A percentile compares a stretch with the other conserved stretches of the same genome.
These are phyloP conservation scores for Strigamia crassipes DNA, from an alignment of 2,888 invertebrate genomes.

Conservation along the genomic window DNA sequence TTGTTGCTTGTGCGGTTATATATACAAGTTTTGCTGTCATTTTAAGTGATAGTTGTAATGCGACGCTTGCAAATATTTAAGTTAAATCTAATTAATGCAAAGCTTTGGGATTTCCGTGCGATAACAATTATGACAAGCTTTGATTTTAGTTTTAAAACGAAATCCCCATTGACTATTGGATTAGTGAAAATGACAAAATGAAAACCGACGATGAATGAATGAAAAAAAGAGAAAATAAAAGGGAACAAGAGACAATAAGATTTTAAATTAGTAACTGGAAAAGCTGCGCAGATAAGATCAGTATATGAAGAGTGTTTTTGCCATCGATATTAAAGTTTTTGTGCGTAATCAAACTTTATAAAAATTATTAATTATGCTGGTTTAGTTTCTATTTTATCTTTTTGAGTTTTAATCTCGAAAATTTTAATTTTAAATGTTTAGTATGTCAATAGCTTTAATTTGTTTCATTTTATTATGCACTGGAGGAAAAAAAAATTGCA, in stretches of 20 bases:
- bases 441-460: not conserved
- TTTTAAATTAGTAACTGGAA: not conserved
- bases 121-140: slow-evolving; percentile 24
- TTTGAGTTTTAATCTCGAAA: no score
- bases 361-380: no score
- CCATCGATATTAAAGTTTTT: no score
- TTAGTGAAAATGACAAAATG: slow-evolving; percentile 1
- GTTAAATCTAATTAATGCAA: slow-evolving; percentile 22
- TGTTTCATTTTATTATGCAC: not conserved
- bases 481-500: not conserved
- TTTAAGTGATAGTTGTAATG: no score
- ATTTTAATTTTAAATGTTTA: not conserved
- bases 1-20: no score
- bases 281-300: not conserved
- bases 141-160: not conserved
- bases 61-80: not conserved
- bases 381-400: no score
- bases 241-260: not conserved
- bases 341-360: no score
- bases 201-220: not conserved
- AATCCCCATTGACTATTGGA: slow-evolving; percentile 29
- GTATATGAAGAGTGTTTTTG: no score
- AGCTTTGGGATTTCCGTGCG: not conserved
- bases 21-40: no score
- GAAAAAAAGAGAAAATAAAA: not conserved